Percentiles rank a stretch among this genome's conserved stretches.
These are phyloP conservation scores for Quadriops clusia DNA, from an alignment of 2,888 invertebrate genomes.

Conservation along the genomic window DNA sequence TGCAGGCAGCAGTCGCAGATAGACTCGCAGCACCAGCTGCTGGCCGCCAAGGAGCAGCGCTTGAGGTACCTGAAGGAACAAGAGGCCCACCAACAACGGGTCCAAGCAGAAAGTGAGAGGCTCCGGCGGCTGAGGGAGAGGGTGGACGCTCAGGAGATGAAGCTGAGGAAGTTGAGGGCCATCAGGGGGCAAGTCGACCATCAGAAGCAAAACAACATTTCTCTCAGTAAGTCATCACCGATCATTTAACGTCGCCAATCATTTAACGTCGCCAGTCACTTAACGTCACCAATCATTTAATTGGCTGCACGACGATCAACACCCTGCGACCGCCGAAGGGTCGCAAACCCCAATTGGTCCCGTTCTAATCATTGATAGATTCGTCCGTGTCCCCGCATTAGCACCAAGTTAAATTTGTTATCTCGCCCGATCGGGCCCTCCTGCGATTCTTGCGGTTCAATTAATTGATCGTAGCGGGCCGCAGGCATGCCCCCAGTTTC, in stretches of 20 bases:
- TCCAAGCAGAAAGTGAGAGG: constrained; percentile 80
- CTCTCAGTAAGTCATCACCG: constrained; percentile 63
- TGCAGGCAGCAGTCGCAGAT: constrained; percentile 95
- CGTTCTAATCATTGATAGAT: too few species aligned
- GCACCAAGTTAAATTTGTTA: too few species aligned
- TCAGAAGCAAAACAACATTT: constrained; percentile 82
- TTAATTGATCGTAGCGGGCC: too few species aligned
- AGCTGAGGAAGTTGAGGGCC: constrained; percentile 81
- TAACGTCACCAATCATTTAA: too few species aligned
- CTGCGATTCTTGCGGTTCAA: too few species aligned
- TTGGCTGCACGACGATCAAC: too few species aligned
- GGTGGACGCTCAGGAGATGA: constrained; percentile 90
- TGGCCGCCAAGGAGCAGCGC: constrained; percentile 86
- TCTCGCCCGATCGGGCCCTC: too few species aligned
- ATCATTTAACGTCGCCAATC: constrained; percentile 3
- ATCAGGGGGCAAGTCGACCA: constrained; percentile 89
- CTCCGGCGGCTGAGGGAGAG: constrained; percentile 78
- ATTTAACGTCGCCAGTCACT: constrained; percentile 7
- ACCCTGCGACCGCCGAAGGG: too few species aligned
- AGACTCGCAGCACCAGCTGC: constrained; percentile 85
- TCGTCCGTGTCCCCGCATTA: too few species aligned
- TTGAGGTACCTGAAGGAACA: constrained; percentile 90
- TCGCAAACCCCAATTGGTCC: too few species aligned
- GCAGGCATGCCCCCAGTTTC: too few species aligned
- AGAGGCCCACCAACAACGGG: constrained; percentile 64